These are phyloP conservation scores for Dermochelys coriacea DNA, from an alignment of 2,797 vertebrate genomes.

Conservation along the genomic window DNA sequence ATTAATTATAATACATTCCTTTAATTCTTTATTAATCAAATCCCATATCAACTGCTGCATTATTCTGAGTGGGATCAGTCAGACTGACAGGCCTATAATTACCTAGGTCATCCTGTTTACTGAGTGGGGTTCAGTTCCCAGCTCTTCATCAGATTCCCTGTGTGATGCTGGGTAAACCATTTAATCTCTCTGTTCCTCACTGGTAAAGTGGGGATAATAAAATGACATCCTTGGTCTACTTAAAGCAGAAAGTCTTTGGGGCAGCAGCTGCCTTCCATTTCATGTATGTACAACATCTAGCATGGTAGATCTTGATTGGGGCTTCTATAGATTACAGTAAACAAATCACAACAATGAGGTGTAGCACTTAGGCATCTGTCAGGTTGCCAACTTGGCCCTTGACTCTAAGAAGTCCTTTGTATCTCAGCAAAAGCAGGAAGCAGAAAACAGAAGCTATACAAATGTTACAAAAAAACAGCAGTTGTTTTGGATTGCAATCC, in stretches of 20 bases:
- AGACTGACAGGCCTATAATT: background rate
- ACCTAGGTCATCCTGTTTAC: background rate
- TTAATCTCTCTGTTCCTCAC: background rate
- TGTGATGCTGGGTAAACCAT: background rate
- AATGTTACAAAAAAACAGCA: rapidly evolving
- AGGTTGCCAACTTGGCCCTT: background rate
- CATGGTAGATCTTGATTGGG: background rate
- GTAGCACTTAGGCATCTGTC: rapidly evolving
- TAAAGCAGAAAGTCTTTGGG: background rate
- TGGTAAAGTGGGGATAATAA: background rate
- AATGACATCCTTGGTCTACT: background rate
- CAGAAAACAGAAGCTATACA: background rate
- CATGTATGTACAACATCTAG: background rate
- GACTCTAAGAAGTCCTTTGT: background rate
- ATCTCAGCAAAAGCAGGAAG: background rate
- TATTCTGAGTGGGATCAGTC: background rate
- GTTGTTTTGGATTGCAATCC: background rate
- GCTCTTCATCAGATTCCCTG: background rate
- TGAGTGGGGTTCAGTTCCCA: background rate
- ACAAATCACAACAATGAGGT: background rate
- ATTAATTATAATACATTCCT: too few species aligned
- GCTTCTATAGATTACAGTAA: background rate
- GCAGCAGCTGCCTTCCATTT: background rate
- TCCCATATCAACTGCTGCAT: background rate
- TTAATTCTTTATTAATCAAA: too few species aligned